Percentiles rank a stretch among this genome's conserved stretches.
Evolutionary conservation across 1,140 invertebrate species (phyloP).

Genomic region (Araneus ventricosus): DNA sequence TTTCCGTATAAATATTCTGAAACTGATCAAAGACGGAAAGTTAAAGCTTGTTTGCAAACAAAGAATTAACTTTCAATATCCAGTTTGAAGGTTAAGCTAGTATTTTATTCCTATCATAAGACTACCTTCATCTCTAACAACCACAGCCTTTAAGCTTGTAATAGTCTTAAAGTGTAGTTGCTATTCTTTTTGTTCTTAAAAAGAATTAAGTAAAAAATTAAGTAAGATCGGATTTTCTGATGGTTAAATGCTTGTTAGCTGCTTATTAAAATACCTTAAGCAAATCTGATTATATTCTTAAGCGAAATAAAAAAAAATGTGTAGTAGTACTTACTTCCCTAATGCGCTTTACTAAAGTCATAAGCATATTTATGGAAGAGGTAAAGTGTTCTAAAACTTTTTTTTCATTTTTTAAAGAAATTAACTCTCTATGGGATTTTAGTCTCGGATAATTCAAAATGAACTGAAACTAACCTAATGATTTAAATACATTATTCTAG

Average conservation of each 20-base stretch:
- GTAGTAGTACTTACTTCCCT: not conserved
- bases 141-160: not conserved
- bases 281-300: constrained; percentile 1
- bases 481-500: too few species aligned
- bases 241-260: not conserved
- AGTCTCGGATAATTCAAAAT: too few species aligned
- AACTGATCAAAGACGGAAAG: too few species aligned
- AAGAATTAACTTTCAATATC: too few species aligned
- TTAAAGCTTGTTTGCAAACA: too few species aligned
- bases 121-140: not conserved
- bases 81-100: too few species aligned
- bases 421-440: too few species aligned
- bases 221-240: not conserved
- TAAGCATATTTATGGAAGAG: not conserved
- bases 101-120: too few species aligned
- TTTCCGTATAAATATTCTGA: too few species aligned
- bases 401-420: too few species aligned
- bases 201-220: not conserved
- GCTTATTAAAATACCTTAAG: not conserved
- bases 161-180: not conserved
- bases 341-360: not conserved
- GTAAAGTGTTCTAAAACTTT: too few species aligned
- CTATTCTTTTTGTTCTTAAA: not conserved
- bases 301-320: not conserved
- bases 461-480: too few species aligned